A percentile compares a stretch with the other conserved stretches of the same genome.
These are phyloP conservation scores for Hiodon alosoides DNA, from an alignment of 2,113 vertebrate genomes.

Conservation along the genomic window DNA sequence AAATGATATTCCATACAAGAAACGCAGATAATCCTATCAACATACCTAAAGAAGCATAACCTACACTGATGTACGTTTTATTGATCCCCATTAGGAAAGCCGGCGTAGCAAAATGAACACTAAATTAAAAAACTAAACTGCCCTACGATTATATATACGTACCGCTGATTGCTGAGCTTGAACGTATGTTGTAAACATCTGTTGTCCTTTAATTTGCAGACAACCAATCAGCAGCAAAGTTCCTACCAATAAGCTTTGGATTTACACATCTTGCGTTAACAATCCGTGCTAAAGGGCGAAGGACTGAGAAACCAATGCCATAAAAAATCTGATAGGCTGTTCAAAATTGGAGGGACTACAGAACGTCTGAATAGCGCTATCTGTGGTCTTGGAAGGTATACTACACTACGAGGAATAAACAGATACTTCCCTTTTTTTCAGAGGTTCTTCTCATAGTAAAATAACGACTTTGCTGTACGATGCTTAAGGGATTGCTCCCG, in stretches of 20 bases:
- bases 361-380: slow-evolving; percentile 4
- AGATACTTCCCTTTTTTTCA: background rate
- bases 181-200: background rate
- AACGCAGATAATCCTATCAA: slow-evolving; percentile 74
- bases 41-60: slow-evolving; percentile 66
- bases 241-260: too few species aligned
- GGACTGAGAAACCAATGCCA: background rate
- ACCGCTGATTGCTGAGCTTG: background rate
- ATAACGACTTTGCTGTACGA: too few species aligned
- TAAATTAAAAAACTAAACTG: background rate
- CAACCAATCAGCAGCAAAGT: too few species aligned
- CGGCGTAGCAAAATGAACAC: background rate
- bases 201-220: background rate
- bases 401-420: background rate
- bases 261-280: too few species aligned
- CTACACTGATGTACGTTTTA: slow-evolving; percentile 63
- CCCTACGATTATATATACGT: background rate
- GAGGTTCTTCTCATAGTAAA: background rate
- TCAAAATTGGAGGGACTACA: background rate
- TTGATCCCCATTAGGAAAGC: slow-evolving; percentile 49
- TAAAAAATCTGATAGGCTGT: background rate
- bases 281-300: too few species aligned
- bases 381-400: slow-evolving; percentile 8
- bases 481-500: too few species aligned
- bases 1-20: slow-evolving; percentile 75